Evolutionary conservation across 1,140 invertebrate genomes (phyloP).

Genomic region (Steinernema khuongi): DNA sequence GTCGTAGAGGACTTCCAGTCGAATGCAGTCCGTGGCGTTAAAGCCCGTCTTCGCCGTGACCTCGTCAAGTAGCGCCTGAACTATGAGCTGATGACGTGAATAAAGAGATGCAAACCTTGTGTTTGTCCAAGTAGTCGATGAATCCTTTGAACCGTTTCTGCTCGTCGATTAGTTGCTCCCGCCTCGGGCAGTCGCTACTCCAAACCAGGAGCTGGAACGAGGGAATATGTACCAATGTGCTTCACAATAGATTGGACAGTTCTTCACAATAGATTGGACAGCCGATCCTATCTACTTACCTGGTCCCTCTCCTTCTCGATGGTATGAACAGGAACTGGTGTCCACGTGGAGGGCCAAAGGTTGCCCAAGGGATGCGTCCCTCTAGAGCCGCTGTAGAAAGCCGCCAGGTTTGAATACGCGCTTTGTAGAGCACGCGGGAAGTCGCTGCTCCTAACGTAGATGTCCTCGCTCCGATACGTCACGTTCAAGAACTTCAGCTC

Average conservation of each 20-base stretch:
- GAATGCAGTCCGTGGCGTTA: not conserved
- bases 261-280: too few relatives aligned
- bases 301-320: not conserved
- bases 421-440: slow-evolving; percentile 14
- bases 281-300: slow-evolving; percentile 8
- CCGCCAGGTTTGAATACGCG: slow-evolving; percentile 21
- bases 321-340: slow-evolving; percentile 20
- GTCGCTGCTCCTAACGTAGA: slow-evolving; percentile 7
- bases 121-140: not conserved
- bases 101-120: not conserved
- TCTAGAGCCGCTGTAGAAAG: slow-evolving; percentile 19
- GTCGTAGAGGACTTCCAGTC: slow-evolving; percentile 19
- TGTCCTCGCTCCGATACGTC: slow-evolving; percentile 18
- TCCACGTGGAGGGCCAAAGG: slow-evolving; percentile 21
- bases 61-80: slow-evolving; percentile 22
- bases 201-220: slow-evolving; percentile 17
- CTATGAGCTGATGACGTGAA: not conserved
- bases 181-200: not conserved
- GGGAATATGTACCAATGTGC: too few relatives aligned
- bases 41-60: slow-evolving; percentile 5
- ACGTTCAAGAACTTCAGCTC: slow-evolving; percentile 22
- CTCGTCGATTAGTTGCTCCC: slow-evolving; percentile 12
- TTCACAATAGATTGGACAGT: too few relatives aligned
- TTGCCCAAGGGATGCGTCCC: not conserved
- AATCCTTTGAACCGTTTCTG: slow-evolving; percentile 3